Evolutionary conservation across 1,140 invertebrate species (phyloP), one percentile per base, ranked within the genome.

Genomic region (Pogonomyrmex californicus): DNA sequence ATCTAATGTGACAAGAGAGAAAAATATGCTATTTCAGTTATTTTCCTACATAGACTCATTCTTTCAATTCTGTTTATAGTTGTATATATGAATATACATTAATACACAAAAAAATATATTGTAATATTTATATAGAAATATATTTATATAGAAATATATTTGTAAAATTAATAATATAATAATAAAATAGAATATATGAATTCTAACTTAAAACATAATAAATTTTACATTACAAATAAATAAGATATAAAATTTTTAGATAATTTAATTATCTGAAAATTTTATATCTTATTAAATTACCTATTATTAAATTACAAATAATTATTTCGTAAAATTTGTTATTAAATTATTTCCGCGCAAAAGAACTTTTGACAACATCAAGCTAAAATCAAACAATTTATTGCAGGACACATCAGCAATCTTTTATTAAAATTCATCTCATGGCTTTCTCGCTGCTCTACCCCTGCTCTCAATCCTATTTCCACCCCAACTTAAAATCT

Each of bases 341-440:
- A 78, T 51, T 54, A 73, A 60, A 73, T 71, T 56, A 44, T 47
- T 82, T 36, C 4, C 23, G 49, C 33, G 23, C 7, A 2, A 49
- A 36, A 82, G 73, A 60, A 71, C 38, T 73, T 62, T 62, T 33
- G 41, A 68, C 33, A 2, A 14, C n/a, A 81, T 73, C 17, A 36
- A 73, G 56, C 54, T 83, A 36, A 60, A 83, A 83, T 60, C 30
- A 33, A 83, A 41, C 75, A 83, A 83, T 73, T 83, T 83, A 83
- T 30, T 83, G 41, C 30, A 54, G 41, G 36, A 30, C 66, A 65
- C 49, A 73, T 49, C 12, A 44, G 56, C 71, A 76, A 17, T 60
- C 71, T 78, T 77, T 87, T 70, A 87, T 87, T 86, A 71, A 87
- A 87, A 87, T 87, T 87, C 86, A 86, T 85, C 86, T 70, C 86